Evolutionary conservation across 2,797 vertebrate species (phyloP).

Genomic region (Anolis apletophallus): DNA sequence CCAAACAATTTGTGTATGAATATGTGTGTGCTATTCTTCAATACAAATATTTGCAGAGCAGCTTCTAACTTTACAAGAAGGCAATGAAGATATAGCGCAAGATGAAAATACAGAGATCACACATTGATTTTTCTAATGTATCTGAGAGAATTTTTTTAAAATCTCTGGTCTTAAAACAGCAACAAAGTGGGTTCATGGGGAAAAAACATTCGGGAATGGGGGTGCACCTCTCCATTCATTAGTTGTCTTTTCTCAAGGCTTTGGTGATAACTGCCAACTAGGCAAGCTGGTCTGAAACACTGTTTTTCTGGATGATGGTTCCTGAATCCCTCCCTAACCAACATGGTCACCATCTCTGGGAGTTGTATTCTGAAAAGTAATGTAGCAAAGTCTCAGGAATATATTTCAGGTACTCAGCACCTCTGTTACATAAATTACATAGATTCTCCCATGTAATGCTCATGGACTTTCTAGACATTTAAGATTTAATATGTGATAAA

Average conservation of each 20-base stretch:
- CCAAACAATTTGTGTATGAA: background rate
- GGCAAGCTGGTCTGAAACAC: background rate
- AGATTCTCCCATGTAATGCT: background rate
- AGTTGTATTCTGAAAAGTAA: no score
- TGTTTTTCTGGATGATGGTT: no score
- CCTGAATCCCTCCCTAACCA: no score
- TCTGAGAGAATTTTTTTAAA: background rate
- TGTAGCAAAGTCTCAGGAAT: background rate
- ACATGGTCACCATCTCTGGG: no score
- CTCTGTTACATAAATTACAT: background rate
- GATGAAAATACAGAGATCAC: background rate
- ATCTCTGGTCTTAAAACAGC: background rate
- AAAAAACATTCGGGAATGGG: background rate
- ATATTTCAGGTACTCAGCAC: background rate
- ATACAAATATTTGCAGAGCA: background rate
- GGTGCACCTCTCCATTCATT: background rate
- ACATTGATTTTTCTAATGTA: background rate
- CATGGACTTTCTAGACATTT: background rate
- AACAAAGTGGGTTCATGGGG: background rate
- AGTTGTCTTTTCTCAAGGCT: background rate
- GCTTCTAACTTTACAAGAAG: background rate
- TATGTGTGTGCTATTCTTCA: background rate
- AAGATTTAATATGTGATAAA: background rate
- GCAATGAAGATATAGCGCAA: background rate
- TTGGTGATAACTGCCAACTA: background rate